Evolutionary conservation across 2,113 vertebrate species (phyloP), one percentile per base, ranked within the genome.

Genomic region (Phoxinus phoxinus): DNA sequence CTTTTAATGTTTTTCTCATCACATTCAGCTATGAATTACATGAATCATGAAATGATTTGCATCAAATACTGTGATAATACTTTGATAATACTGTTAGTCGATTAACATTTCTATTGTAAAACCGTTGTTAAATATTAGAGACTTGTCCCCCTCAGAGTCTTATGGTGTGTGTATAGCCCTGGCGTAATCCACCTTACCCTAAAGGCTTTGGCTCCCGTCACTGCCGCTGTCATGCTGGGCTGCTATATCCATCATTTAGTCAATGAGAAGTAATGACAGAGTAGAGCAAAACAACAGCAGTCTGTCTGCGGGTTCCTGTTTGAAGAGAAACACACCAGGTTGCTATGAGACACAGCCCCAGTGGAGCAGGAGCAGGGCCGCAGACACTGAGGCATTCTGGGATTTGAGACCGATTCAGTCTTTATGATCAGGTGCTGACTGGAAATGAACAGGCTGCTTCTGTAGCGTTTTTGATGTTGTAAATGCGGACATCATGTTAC

Each of bases 241-340:
- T 90, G 89, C 73, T 79, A 56, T 88, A 86, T 91, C 88, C 86
- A 89, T 91, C 90, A 90, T 74, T 84, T 58, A 80, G 83, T 90
- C 87, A 88, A 86, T 88, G 83, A 88, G 87, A 89, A 87, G 85
- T 69, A 89, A 81, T 75, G 86, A 87, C 89, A 87, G 88, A 79
- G 78, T 72, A 84, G 65, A 75, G 67, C 87, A 90, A 92, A 87
- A 86, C 89, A 91, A 89, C 89, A 91, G 87, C 86, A 30, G 46
- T 86, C 88, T 67, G 35, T 82, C 90, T 91, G 91, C 44, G 74
- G 80, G 51, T 93, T 89, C 86, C 76, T 85, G 90, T 87, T 88
- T 93, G 92, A 93, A 88, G 92, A 89, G 71, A 32, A 91, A 87
- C 88, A 93, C 81, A 90, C 90, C 87, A 83, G 81, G 65, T 90